Evolutionary conservation across 2,888 invertebrate species (phyloP), one percentile per base, ranked within the genome.

Genomic region (Stegophylla sp.): DNA sequence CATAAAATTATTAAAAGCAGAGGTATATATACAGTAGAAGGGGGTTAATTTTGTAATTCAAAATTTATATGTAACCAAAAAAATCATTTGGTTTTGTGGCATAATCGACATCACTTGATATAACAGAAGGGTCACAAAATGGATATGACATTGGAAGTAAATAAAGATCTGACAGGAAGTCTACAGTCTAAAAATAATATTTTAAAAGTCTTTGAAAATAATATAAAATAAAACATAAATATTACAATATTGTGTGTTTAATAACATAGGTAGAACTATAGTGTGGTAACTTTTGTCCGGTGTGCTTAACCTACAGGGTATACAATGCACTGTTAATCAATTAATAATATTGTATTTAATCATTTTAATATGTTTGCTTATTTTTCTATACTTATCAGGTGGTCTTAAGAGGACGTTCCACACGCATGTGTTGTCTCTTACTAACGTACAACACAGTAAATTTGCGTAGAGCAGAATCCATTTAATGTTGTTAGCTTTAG

Each of bases 71-170:
- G 59, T 79, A 82, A 69, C 82, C 71, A 23, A 82, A 75, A 64
- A 69, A 67, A 34, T 82, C 56, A 61, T 63, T 73, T n/a, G 74
- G 72, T 75, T 82, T 82, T 67, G 64, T 75, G 28, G 45, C 56
- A 71, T 34, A 71, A 28, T 67, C 63, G 53, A 73, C 45, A 15
- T 51, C 15, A 85, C 88, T 87, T 82, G 87, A 86, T 86, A 86
- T 91, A 85, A 91, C 90, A 88, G 91, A 92, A 87, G 92, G 89
- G 88, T 92, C 92, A 79, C 79, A 71, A 61, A 71, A 69, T 20
- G 75, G 81, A 82, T 72, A 79, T 20, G 79, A 82, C 82, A 82
- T 73, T 41, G 82, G 82, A 82, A 75, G 69, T 61, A 83, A 79
- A 82, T 83, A 82, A 71, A 79, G 79, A 82, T 83, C 83, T 5